Percentiles rank a stretch among this genome's conserved stretches.
These are phyloP conservation scores for Pelosia muscerda DNA, from an alignment of 2,888 invertebrate genomes.

Conservation along the genomic window DNA sequence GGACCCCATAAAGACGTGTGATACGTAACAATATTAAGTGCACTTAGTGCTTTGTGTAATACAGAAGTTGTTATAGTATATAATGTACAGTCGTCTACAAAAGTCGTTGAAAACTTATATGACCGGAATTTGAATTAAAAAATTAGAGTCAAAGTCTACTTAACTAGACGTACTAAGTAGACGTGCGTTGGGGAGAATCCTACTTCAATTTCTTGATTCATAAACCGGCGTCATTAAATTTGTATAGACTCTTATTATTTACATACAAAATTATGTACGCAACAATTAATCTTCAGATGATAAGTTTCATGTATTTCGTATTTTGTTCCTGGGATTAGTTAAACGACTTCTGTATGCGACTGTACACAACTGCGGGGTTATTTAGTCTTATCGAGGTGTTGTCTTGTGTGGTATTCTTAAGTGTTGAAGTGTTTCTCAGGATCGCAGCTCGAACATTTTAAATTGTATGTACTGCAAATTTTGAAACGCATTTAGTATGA, in stretches of 20 bases:
- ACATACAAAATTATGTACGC: background rate
- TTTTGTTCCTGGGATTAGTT: background rate
- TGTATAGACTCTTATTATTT: background rate
- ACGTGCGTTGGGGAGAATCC: background rate
- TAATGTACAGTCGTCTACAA: slow-evolving; percentile 5
- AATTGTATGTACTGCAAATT: no score
- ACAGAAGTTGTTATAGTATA: slow-evolving; percentile 10
- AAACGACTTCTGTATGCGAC: background rate
- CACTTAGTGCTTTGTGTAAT: slow-evolving; percentile 36
- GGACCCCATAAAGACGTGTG: slow-evolving; percentile 19
- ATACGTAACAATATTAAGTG: slow-evolving; percentile 31
- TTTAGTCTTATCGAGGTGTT: slow-evolving; percentile 31
- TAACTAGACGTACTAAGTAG: background rate
- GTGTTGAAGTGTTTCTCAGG: slow-evolving; percentile 29
- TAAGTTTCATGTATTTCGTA: background rate
- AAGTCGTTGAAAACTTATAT: background rate
- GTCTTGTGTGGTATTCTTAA: slow-evolving; percentile 25
- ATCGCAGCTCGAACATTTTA: slow-evolving; percentile 23
- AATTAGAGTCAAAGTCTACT: background rate
- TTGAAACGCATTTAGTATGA: no score
- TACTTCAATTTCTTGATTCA: background rate
- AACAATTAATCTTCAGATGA: no score
- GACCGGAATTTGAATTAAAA: background rate
- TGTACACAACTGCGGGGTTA: slow-evolving; percentile 22
- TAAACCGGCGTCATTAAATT: background rate